phyloP scores from a whole-genome alignment of 2,113 vertebrate species.

The Scomber japonicus region DNA sequence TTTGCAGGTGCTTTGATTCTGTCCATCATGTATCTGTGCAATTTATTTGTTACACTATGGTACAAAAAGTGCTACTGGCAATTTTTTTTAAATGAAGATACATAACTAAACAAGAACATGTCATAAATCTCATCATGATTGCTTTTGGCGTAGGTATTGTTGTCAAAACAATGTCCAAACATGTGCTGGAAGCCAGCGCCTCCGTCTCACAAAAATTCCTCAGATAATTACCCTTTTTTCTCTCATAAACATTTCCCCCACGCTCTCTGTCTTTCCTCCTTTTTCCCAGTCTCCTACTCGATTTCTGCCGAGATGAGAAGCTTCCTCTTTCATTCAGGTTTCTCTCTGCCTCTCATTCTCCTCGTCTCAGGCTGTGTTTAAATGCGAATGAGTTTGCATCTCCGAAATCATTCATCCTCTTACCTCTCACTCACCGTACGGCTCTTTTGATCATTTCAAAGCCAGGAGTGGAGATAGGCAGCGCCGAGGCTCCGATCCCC shows the following conservation, averaged over 20 bases:
- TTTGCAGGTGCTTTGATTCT: constrained; percentile 7
- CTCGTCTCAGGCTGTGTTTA: constrained; percentile 46
- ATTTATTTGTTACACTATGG: background rate
- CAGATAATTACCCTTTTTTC: constrained; percentile 50
- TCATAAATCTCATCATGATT: constrained; percentile 48
- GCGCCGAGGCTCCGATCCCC: constrained; percentile 27
- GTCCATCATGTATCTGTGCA: background rate
- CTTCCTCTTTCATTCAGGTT: constrained; percentile 76
- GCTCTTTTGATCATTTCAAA: constrained; percentile 74
- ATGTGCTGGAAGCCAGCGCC: constrained; percentile 49
- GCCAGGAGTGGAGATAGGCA: constrained; percentile 54
- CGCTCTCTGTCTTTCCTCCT: constrained; percentile 50
- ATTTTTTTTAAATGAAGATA: constrained; percentile 19
- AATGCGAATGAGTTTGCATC: constrained; percentile 59
- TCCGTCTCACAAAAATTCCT: constrained; percentile 39
- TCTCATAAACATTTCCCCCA: constrained; percentile 43
- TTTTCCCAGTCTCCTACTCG: constrained; percentile 19
- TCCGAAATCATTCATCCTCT: constrained; percentile 67
- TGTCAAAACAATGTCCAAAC: constrained; percentile 72
- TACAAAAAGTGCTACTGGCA: background rate
- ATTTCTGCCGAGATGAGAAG: constrained; percentile 48
- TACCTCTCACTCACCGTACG: constrained; percentile 61
- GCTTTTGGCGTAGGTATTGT: constrained; percentile 50
- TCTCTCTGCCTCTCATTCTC: constrained; percentile 54
- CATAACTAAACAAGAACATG: constrained; percentile 19